Evolutionary conservation across 2,888 invertebrate genomes (phyloP).

Genomic region (Gryllus longicercus): DNA sequence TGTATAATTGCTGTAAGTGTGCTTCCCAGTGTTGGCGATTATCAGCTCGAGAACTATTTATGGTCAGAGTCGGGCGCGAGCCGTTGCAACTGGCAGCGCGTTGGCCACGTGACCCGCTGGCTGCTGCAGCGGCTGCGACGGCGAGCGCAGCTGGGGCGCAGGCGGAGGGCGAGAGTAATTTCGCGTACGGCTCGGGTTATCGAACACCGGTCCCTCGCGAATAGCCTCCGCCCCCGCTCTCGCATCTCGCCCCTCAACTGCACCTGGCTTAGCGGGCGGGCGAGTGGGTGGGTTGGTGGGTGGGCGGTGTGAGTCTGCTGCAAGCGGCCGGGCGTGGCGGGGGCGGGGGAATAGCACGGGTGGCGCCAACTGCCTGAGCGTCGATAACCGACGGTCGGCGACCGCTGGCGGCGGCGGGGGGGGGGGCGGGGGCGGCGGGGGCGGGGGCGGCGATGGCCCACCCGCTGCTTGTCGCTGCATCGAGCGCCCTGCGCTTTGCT

Average conservation of each 20-base stretch:
- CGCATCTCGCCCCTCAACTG: background rate
- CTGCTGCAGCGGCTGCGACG: background rate
- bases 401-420: background rate
- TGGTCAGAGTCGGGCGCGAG: too few species aligned
- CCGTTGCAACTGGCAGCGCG: too few species aligned
- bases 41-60: too few species aligned
- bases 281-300: background rate
- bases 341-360: background rate
- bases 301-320: background rate
- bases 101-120: background rate
- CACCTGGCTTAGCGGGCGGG: background rate
- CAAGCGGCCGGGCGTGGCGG: background rate
- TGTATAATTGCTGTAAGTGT: too few species aligned
- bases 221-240: background rate
- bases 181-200: slow-evolving; percentile 8
- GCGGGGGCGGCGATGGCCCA: background rate
- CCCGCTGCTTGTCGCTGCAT: too few species aligned
- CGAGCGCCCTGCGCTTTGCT: too few species aligned
- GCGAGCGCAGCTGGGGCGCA: background rate
- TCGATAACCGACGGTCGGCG: background rate
- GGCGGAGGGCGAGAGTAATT: background rate
- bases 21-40: too few species aligned
- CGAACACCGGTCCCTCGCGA: background rate
- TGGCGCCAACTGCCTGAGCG: slow-evolving; percentile 2
- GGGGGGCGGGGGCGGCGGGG: background rate